These are phyloP conservation scores for Empidonax traillii DNA, from an alignment of 2,113 vertebrate species.

Conservation along the genomic window DNA sequence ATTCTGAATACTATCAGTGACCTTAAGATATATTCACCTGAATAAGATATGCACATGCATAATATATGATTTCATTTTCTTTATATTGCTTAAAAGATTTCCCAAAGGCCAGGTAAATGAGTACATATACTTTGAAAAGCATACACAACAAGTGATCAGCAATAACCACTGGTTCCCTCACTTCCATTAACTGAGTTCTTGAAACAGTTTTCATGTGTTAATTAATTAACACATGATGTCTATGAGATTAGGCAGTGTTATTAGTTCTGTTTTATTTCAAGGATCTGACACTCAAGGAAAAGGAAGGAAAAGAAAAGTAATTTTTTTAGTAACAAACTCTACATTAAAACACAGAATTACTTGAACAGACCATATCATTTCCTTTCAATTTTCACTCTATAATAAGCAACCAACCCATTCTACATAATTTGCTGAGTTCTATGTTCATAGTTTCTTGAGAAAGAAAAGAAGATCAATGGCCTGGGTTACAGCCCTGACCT, in stretches of 20 bases:
- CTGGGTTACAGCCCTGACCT: not conserved
- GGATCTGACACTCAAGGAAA: not conserved
- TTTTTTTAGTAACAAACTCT: not conserved
- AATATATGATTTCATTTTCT: slow-evolving; percentile 22
- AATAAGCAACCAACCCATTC: not conserved
- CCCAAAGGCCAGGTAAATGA: not conserved
- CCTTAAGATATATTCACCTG: not conserved
- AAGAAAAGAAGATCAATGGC: not conserved
- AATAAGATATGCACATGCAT: not conserved
- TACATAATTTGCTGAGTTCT: not conserved
- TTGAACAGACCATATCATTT: not conserved
- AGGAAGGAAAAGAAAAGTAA: not conserved
- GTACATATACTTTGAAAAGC: not conserved
- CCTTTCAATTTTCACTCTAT: not conserved
- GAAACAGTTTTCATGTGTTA: not conserved
- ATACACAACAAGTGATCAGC: not conserved
- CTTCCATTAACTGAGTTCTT: not conserved
- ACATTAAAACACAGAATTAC: not conserved
- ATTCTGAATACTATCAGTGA: not conserved
- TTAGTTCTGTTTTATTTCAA: not conserved
- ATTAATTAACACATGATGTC: not conserved
- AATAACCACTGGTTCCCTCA: not conserved
- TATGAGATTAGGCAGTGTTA: not conserved
- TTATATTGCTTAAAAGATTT: not conserved
- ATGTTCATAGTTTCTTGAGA: not conserved